Conservation (phyloP, 2,797 vertebrate species). For the Sebastes minor region DNA sequence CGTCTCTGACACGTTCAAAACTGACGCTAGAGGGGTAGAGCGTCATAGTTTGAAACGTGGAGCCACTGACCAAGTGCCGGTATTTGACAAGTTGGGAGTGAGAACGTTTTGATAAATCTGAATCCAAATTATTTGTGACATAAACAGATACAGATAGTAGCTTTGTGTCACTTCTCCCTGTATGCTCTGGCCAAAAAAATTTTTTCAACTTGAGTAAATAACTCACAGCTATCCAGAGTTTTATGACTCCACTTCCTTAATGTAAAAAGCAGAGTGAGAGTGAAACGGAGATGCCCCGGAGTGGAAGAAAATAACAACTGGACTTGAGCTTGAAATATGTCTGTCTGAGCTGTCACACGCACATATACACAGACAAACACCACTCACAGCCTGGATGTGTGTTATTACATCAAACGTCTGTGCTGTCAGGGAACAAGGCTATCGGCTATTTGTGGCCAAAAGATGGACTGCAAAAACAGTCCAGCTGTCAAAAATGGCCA, state of each 20-base stretch:
- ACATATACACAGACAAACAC: constrained; percentile 4
- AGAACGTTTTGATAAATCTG: background rate
- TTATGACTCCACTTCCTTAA: background rate
- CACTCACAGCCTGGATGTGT: constrained; percentile 13
- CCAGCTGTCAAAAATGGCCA: constrained; percentile 46
- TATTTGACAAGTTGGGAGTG: background rate
- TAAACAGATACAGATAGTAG: background rate
- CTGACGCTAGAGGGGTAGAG: background rate
- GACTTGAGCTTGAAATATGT: constrained; percentile 31
- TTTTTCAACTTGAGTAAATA: background rate
- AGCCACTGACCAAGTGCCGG: background rate
- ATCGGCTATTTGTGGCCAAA: constrained; percentile 45
- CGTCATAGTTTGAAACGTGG: background rate
- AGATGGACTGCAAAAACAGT: constrained; percentile 34
- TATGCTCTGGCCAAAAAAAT: background rate
- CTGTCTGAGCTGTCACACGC: constrained; percentile 34
- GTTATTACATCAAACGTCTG: constrained; percentile 44
- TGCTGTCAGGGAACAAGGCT: constrained; percentile 41
- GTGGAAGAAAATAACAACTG: constrained; percentile 18
- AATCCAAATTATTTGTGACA: background rate
- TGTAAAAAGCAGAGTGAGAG: constrained; percentile 4
- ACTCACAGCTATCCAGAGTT: background rate
- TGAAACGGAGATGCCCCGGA: background rate
- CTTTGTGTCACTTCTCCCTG: background rate
- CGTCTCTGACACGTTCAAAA: background rate